phyloP scores from a whole-genome alignment of 2,888 invertebrate species.

The Endomychus coccineus region DNA sequence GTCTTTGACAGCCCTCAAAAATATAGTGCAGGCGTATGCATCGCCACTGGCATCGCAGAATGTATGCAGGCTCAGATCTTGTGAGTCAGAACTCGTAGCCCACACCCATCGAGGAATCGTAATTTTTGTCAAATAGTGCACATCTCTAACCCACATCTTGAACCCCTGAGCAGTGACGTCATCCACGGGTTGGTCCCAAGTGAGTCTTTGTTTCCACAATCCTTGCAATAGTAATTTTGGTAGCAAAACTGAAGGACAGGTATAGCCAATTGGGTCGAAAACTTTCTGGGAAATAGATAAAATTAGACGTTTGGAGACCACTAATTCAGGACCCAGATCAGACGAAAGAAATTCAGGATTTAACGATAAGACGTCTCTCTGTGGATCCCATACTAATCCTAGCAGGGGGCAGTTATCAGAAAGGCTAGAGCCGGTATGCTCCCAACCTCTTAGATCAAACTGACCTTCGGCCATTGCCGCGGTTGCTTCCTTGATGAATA shows the following conservation, averaged over 20 bases:
- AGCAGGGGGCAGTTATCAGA: constrained; percentile 5
- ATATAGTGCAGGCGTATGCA: constrained; percentile 26
- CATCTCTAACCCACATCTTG: constrained; percentile 17
- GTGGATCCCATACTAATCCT: constrained; percentile 2
- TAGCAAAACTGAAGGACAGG: constrained; percentile 11
- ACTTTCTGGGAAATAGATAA: constrained; percentile 13
- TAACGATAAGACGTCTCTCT: no score
- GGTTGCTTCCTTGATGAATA: constrained; percentile 3
- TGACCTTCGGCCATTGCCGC: not conserved
- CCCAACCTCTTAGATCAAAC: constrained; percentile 9
- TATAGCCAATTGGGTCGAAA: constrained; percentile 20
- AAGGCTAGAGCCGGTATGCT: not conserved
- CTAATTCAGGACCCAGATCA: no score
- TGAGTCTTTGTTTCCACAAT: constrained; percentile 10
- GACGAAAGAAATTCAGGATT: no score
- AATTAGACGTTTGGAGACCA: constrained; percentile 13
- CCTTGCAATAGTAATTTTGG: constrained; percentile 20
- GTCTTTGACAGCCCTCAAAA: constrained; percentile 19
- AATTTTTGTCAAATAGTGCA: constrained; percentile 17
- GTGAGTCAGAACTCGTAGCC: constrained; percentile 9
- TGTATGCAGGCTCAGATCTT: constrained; percentile 21
- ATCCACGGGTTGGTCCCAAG: constrained; percentile 6
- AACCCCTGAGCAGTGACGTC: constrained; percentile 9
- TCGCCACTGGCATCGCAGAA: constrained; percentile 29
- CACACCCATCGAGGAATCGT: constrained; percentile 23